phyloP scores from a whole-genome alignment of 2,797 vertebrate genomes.

The Muraenolepis orangiensis region DNA sequence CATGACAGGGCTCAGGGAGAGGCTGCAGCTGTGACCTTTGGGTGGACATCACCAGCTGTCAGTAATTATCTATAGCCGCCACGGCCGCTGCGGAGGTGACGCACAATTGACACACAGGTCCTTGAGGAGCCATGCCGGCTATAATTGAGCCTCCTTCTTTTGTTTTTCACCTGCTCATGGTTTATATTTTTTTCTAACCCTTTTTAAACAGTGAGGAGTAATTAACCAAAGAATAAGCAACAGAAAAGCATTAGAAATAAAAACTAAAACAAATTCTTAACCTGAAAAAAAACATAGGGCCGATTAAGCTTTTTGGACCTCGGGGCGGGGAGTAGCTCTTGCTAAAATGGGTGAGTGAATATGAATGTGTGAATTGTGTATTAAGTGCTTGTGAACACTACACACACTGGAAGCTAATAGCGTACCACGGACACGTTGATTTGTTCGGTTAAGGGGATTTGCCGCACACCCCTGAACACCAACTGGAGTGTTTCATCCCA shows the following conservation, averaged over 20 bases:
- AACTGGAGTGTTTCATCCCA: slow-evolving; percentile 38
- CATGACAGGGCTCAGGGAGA: slow-evolving; percentile 74
- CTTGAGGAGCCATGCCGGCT: slow-evolving; percentile 35
- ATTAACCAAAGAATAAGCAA: slow-evolving; percentile 32
- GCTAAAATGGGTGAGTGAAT: slow-evolving; percentile 64
- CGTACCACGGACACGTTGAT: slow-evolving; percentile 11
- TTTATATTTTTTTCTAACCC: neutral
- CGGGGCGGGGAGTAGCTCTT: slow-evolving; percentile 56
- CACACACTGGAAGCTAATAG: slow-evolving; percentile 43
- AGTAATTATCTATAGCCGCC: slow-evolving; percentile 74
- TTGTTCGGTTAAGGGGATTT: slow-evolving; percentile 45
- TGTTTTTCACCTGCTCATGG: neutral
- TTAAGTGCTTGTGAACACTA: slow-evolving; percentile 22
- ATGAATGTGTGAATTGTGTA: slow-evolving; percentile 44
- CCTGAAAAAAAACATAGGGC: slow-evolving; percentile 12
- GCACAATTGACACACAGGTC: slow-evolving; percentile 30
- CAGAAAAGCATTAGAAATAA: slow-evolving; percentile 11
- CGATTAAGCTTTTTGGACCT: slow-evolving; percentile 52
- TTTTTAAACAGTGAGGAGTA: slow-evolving; percentile 14
- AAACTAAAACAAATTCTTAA: slow-evolving; percentile 18
- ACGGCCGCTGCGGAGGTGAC: slow-evolving; percentile 46
- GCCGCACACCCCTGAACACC: slow-evolving; percentile 34
- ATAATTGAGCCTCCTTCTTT: neutral
- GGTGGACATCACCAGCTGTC: slow-evolving; percentile 80
- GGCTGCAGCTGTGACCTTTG: slow-evolving; percentile 78